Evolutionary conservation across 2,888 invertebrate species (phyloP).

Genomic region (Dinocampus coccinellae): DNA sequence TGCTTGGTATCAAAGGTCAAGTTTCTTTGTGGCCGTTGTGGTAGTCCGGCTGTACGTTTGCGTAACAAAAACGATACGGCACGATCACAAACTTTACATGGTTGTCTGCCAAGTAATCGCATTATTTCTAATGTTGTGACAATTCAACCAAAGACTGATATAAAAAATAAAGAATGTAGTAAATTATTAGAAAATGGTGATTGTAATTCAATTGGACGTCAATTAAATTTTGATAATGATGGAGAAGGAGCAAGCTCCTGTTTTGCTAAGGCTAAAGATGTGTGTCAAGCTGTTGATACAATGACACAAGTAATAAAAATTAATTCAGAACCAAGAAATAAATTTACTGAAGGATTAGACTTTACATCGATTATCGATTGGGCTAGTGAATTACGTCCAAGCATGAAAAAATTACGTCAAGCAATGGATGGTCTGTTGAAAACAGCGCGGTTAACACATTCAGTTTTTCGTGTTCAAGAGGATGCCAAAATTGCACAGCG

Average conservation of each 20-base stretch:
- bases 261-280: constrained; percentile 66
- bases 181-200: constrained; percentile 59
- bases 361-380: constrained; percentile 80
- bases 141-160: constrained; percentile 63
- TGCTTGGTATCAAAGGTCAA: constrained; percentile 87
- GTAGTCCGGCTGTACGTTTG: constrained; percentile 79
- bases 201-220: constrained; percentile 11
- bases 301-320: constrained; percentile 73
- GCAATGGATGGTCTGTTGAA: constrained; percentile 84
- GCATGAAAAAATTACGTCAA: constrained; percentile 83
- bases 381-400: constrained; percentile 82
- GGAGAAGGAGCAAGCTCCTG: constrained; percentile 57
- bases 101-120: constrained; percentile 31
- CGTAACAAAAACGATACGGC: constrained; percentile 70
- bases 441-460: constrained; percentile 84
- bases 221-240: constrained; percentile 26
- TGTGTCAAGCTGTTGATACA: constrained; percentile 72
- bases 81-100: constrained; percentile 58
- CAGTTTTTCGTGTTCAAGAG: constrained; percentile 85
- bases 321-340: constrained; percentile 73
- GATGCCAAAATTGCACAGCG: constrained; percentile 82
- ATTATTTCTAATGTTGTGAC: constrained; percentile 57
- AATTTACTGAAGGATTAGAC: constrained; percentile 80
- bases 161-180: constrained; percentile 60
- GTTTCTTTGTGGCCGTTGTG: constrained; percentile 81